These are phyloP conservation scores for Drosophila cardini DNA, from an alignment of 1,140 invertebrate genomes.

Conservation along the genomic window DNA sequence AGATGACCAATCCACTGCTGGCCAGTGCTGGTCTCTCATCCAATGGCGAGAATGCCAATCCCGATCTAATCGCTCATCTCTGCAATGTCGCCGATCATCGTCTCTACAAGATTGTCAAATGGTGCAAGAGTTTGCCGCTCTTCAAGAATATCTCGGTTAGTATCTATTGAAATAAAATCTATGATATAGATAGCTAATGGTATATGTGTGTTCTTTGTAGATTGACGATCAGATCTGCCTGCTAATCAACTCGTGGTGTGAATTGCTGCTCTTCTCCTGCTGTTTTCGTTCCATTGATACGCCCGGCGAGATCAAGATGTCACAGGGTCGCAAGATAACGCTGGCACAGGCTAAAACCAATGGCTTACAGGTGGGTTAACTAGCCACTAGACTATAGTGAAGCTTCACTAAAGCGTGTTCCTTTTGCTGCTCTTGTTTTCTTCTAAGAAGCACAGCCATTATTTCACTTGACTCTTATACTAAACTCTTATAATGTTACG, in stretches of 20 bases:
- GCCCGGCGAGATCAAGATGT: constrained; percentile 94
- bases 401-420: too few species aligned
- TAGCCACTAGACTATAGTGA: too few species aligned
- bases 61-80: constrained; percentile 93
- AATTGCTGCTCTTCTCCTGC: constrained; percentile 96
- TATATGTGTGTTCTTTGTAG: constrained; percentile 83
- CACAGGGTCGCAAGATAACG: constrained; percentile 91
- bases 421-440: neutral
- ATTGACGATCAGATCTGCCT: constrained; percentile 98
- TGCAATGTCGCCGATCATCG: constrained; percentile 97
- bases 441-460: too few species aligned
- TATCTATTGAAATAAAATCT: constrained; percentile 26
- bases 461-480: neutral
- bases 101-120: constrained; percentile 98
- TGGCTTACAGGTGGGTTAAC: constrained; percentile 84
- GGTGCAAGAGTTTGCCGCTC: constrained; percentile 98
- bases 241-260: constrained; percentile 99
- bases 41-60: constrained; percentile 89
- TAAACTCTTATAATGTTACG: neutral
- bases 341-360: constrained; percentile 86
- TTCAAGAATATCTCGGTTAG: constrained; percentile 97
- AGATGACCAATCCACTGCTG: constrained; percentile 87
- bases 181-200: neutral
- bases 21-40: constrained; percentile 87
- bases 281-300: constrained; percentile 95